Conservation (phyloP, 37 sponge, comb jelly and placozoan species). For the Geodia barretti region DNA sequence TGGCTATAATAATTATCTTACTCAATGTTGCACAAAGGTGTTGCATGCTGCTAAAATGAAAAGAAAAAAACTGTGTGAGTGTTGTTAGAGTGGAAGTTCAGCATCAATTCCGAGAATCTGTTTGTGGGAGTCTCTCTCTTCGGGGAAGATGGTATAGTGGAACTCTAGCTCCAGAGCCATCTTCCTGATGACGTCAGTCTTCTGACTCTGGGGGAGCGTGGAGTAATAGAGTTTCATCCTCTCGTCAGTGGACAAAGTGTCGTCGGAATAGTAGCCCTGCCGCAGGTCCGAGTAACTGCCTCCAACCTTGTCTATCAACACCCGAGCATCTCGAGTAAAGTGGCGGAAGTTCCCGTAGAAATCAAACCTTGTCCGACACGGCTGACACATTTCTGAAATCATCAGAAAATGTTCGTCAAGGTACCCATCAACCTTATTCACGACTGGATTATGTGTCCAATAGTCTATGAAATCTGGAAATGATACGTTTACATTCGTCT, state of each 20-base stretch:
- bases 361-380: constrained; percentile 25
- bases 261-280: not conserved
- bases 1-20: too few relatives aligned
- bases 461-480: constrained; percentile 50
- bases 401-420: constrained; percentile 43
- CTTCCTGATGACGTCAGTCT: not conserved
- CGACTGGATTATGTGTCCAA: constrained; percentile 2
- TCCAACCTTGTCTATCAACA: constrained; percentile 23
- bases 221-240: constrained; percentile 5
- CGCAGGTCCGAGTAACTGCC: not conserved
- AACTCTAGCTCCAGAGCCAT: constrained; percentile 35
- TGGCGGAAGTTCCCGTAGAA: constrained; percentile 51
- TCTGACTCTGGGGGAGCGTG: constrained; percentile 3
- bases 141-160: constrained; percentile 48
- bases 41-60: too few relatives aligned
- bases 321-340: constrained; percentile 34
- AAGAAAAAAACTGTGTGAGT: too few relatives aligned
- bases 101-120: constrained; percentile 20
- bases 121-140: constrained; percentile 47
- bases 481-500: constrained; percentile 2
- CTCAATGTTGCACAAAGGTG: too few relatives aligned
- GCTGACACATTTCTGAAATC: constrained; percentile 26
- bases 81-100: constrained; percentile 9
- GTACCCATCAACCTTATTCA: not conserved
- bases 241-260: constrained; percentile 12